Conservation (phyloP, 2,113 vertebrate species). For the Pyrgilauda ruficollis region DNA sequence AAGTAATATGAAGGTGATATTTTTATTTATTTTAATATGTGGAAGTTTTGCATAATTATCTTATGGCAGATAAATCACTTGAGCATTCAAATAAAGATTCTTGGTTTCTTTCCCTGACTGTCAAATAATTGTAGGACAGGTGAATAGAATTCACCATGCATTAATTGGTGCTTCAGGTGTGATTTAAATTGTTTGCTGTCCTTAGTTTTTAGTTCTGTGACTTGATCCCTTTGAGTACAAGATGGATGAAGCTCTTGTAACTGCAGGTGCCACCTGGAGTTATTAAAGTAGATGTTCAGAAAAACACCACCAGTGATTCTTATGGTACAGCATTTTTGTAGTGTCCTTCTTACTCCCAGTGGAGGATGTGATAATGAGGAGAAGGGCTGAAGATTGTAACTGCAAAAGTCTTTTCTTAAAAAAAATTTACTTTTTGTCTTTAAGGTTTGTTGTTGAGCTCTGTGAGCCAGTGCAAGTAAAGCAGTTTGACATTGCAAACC, state of each 20-base stretch:
- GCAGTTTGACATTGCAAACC: slow-evolving; percentile 97
- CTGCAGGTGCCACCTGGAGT: not conserved
- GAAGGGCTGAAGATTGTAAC: not conserved
- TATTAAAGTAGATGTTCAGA: not conserved
- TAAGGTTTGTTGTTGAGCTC: slow-evolving; percentile 98
- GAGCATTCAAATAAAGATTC: not conserved
- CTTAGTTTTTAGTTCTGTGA: not conserved
- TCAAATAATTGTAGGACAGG: not conserved
- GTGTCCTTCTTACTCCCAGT: not conserved
- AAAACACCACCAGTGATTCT: not conserved
- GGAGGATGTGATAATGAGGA: not conserved
- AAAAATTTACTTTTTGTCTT: slow-evolving; percentile 19
- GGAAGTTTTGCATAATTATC: not conserved
- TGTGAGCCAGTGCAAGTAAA: slow-evolving; percentile 99
- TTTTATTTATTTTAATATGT: not conserved
- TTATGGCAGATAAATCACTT: not conserved
- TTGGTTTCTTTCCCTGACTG: not conserved
- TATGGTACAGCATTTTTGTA: not conserved
- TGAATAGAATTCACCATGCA: not conserved
- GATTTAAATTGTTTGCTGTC: not conserved
- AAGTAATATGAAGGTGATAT: not conserved
- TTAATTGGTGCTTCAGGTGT: not conserved
- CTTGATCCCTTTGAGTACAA: not conserved
- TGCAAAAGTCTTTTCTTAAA: not conserved
- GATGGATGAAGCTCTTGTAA: not conserved